Evolutionary conservation across 2,113 vertebrate genomes (phyloP).

Genomic region (Rhadina sibilatrix): DNA sequence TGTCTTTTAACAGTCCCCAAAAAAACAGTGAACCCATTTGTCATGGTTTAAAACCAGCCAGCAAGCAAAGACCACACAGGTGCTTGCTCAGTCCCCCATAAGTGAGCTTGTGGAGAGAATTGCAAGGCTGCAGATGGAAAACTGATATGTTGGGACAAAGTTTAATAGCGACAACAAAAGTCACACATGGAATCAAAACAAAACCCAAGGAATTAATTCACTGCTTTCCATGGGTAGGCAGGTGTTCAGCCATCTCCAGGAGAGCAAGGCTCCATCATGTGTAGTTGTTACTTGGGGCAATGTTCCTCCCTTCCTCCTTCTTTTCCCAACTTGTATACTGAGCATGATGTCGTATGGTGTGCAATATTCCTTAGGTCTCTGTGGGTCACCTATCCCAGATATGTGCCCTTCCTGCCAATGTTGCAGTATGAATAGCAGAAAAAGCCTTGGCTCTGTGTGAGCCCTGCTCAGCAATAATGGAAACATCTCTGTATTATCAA

Average conservation of each 20-base stretch:
- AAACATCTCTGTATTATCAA: not conserved
- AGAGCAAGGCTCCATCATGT: rapidly evolving
- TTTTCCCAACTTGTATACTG: not conserved
- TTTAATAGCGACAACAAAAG: not conserved
- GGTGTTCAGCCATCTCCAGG: not conserved
- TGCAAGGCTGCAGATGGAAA: not conserved
- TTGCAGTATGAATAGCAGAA: not conserved
- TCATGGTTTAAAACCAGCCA: not conserved
- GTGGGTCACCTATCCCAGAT: not conserved
- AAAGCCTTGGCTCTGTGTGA: not conserved
- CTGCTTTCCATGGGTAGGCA: not conserved
- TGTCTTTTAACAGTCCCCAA: not conserved
- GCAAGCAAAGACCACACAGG: not conserved
- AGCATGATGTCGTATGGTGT: not conserved
- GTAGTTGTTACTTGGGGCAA: not conserved
- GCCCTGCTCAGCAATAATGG: not conserved
- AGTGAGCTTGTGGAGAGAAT: not conserved
- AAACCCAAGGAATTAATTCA: not conserved
- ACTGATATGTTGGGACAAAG: not conserved
- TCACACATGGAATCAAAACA: not conserved
- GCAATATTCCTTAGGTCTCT: not conserved
- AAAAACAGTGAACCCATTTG: not conserved
- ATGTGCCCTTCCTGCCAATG: rapidly evolving
- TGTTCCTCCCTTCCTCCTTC: not conserved
- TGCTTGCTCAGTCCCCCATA: not conserved